A percentile compares a stretch with the other conserved stretches of the same genome.
phyloP scores from a whole-genome alignment of 1,140 invertebrate genomes.

The Temnothorax nylanderi region DNA sequence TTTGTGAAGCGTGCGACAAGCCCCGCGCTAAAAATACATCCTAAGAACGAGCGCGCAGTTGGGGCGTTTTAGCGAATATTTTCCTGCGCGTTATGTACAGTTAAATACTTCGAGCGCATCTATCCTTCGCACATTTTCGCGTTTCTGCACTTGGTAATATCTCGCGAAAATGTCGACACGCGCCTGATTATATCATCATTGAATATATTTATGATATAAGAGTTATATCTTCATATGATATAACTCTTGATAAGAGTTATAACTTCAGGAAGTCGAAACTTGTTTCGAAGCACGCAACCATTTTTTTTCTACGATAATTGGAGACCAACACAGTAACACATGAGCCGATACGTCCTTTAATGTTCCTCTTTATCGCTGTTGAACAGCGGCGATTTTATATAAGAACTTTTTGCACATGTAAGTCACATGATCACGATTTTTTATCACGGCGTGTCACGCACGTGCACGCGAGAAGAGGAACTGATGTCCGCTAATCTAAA shows the following conservation, averaged over 20 bases:
- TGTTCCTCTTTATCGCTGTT: background rate
- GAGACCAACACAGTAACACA: no score
- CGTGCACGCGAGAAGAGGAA: background rate
- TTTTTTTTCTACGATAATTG: no score
- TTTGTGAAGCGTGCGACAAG: background rate
- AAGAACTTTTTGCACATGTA: no score
- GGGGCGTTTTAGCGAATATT: background rate
- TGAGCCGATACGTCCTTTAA: background rate
- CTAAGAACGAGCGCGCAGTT: background rate
- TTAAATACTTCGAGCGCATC: background rate
- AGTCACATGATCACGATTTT: background rate
- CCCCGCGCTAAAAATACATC: slow-evolving; percentile 2
- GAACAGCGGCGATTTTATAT: background rate
- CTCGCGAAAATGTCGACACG: background rate
- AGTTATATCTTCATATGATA: no score
- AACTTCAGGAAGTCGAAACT: no score
- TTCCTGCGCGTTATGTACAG: background rate
- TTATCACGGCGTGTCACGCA: background rate
- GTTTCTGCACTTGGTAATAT: background rate
- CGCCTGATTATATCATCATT: background rate
- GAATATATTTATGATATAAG: background rate
- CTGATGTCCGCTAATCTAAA: background rate
- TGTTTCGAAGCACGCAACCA: no score
- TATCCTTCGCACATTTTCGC: background rate
- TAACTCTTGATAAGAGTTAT: no score